phyloP scores from a whole-genome alignment of 2,113 vertebrate species.

The Ammodramus savannarum region DNA sequence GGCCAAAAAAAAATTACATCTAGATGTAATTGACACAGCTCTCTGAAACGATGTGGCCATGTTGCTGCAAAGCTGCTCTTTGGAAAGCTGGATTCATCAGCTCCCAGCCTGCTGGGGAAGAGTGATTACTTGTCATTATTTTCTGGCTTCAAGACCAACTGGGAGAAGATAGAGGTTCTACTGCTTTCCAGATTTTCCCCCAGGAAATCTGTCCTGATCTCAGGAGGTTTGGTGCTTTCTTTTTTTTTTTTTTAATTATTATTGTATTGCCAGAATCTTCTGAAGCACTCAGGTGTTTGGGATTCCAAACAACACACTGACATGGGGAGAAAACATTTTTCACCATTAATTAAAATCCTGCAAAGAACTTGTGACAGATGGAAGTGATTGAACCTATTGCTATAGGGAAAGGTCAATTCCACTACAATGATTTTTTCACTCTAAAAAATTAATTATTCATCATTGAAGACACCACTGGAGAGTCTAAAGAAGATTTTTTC shows the following conservation, averaged over 20 bases:
- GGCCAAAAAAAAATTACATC: too few relatives aligned
- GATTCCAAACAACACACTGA: slow-evolving; percentile 14
- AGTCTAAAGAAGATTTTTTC: background rate
- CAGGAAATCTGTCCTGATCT: slow-evolving; percentile 14
- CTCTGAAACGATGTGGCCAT: background rate
- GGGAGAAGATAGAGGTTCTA: background rate
- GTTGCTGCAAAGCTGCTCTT: slow-evolving; percentile 33
- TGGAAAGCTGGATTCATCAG: slow-evolving; percentile 26
- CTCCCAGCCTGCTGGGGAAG: slow-evolving; percentile 11
- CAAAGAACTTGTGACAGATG: slow-evolving; percentile 48
- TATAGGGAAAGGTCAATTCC: slow-evolving; percentile 46
- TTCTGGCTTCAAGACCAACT: slow-evolving; percentile 4
- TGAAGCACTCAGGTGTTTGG: background rate
- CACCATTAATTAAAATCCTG: slow-evolving; percentile 45
- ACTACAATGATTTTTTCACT: slow-evolving; percentile 32
- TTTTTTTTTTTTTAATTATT: rapidly evolving
- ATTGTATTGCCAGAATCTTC: background rate
- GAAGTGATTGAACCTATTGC: slow-evolving; percentile 31
- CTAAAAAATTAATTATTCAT: slow-evolving; percentile 35
- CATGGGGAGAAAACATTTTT: slow-evolving; percentile 15
- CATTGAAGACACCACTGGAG: background rate
- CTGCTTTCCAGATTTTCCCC: slow-evolving; percentile 5
- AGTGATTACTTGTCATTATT: slow-evolving; percentile 39
- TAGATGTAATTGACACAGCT: background rate
- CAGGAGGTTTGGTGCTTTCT: background rate